Percentiles rank a stretch among this genome's conserved stretches.
Conservation (phyloP, 2,888 invertebrate genomes). For the Dicycla oo region DNA sequence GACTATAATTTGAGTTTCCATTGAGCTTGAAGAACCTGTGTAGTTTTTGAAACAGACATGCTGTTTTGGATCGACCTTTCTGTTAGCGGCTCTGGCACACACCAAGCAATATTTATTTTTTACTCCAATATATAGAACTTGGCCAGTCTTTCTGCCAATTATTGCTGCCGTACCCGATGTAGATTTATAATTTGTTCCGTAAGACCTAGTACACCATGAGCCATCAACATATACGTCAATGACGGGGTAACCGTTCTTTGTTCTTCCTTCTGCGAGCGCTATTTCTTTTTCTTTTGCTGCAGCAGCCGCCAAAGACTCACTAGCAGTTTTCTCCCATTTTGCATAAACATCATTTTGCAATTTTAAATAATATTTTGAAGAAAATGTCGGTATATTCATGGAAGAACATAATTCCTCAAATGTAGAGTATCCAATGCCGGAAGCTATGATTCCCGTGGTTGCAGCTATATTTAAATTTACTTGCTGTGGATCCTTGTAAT, state of each 20-base stretch:
- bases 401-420: conserved; percentile 5
- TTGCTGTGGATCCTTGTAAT: neutral
- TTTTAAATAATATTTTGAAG: neutral
- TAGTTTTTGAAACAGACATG: conserved; percentile 5
- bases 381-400: neutral
- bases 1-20: neutral
- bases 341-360: neutral
- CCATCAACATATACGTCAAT: conserved; percentile 4
- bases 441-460: conserved; percentile 1
- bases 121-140: conserved; percentile 6
- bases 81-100: neutral
- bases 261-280: conserved; percentile 1
- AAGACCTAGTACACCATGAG: conserved; percentile 3
- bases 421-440: neutral
- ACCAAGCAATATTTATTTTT: conserved; percentile 12
- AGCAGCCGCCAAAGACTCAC: neutral
- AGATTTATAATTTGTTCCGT: conserved; percentile 10
- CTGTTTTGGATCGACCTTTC: conserved; percentile 5
- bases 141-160: neutral
- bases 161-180: conserved; percentile 5
- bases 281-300: conserved; percentile 1
- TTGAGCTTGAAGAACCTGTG: neutral
- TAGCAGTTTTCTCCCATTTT: neutral
- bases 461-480: conserved; percentile 1
- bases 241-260: neutral